Evolutionary conservation across 2,888 invertebrate genomes (phyloP).

Genomic region (Apotomis capreana): DNA sequence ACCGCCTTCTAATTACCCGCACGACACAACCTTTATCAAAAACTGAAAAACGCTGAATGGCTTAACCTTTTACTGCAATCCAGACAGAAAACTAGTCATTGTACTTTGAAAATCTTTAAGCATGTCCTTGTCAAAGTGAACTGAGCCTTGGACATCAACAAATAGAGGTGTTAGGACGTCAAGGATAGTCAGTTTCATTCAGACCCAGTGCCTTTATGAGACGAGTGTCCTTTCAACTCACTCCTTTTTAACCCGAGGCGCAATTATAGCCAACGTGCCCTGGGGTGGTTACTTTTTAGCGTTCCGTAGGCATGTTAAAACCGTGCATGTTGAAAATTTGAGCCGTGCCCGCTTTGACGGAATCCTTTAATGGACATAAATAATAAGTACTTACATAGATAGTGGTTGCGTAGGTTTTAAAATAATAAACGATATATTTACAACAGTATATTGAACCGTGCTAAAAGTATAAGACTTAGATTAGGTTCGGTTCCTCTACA

Average conservation of each 20-base stretch:
- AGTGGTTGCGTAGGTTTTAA: too few species aligned
- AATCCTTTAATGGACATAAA: too few species aligned
- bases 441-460: slow-evolving; percentile 14
- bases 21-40: slow-evolving; percentile 9
- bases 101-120: slow-evolving; percentile 47
- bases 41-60: slow-evolving; percentile 53
- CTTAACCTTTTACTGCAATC: slow-evolving; percentile 69
- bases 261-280: slow-evolving; percentile 78
- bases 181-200: slow-evolving; percentile 56
- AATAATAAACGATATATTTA: too few species aligned
- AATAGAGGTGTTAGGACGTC: slow-evolving; percentile 47
- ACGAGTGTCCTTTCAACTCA: slow-evolving; percentile 72
- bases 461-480: neutral
- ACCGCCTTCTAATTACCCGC: neutral
- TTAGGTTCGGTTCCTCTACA: slow-evolving; percentile 37
- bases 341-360: too few species aligned
- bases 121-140: neutral
- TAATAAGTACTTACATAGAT: too few species aligned
- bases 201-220: slow-evolving; percentile 66
- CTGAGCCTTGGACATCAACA: slow-evolving; percentile 40
- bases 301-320: slow-evolving; percentile 50
- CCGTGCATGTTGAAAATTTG: neutral
- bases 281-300: slow-evolving; percentile 65
- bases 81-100: slow-evolving; percentile 71
- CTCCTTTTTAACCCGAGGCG: slow-evolving; percentile 76